These are phyloP conservation scores for Triplophysa bombifrons DNA, from an alignment of 2,797 vertebrate species.

Conservation along the genomic window DNA sequence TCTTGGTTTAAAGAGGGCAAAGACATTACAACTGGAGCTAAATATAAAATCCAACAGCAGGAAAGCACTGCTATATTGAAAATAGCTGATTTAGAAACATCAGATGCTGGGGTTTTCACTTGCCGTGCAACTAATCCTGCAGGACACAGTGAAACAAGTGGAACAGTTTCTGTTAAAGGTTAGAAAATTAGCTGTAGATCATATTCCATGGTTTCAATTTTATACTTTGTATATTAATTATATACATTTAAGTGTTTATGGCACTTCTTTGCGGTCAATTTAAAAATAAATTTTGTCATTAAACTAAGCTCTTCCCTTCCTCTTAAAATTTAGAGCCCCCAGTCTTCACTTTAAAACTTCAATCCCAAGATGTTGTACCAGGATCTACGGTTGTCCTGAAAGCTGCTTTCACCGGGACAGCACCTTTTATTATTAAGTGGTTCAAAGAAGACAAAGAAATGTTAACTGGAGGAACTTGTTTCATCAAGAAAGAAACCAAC, in stretches of 20 bases:
- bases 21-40: conserved; percentile 81
- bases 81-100: conserved; percentile 82
- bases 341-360: conserved; percentile 84
- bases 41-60: conserved; percentile 84
- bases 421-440: conserved; percentile 89
- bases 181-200: conserved; percentile 40
- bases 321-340: conserved; percentile 84
- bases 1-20: conserved; percentile 93
- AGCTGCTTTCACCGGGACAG: conserved; percentile 87
- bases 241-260: neutral
- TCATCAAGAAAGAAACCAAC: conserved; percentile 91
- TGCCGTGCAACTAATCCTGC: conserved; percentile 93
- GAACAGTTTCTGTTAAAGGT: conserved; percentile 97
- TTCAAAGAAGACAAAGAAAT: conserved; percentile 90
- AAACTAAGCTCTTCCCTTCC: conserved; percentile 39
- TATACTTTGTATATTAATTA: neutral
- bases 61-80: conserved; percentile 87
- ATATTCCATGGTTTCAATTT: neutral
- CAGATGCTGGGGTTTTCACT: conserved; percentile 89
- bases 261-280: neutral
- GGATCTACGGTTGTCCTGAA: conserved; percentile 86
- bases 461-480: conserved; percentile 85
- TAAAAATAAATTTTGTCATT: conserved; percentile 27
- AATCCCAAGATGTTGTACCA: conserved; percentile 87
- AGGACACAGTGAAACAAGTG: conserved; percentile 91